Conservation (phyloP, 2,888 invertebrate genomes). For the Apeira syringaria region DNA sequence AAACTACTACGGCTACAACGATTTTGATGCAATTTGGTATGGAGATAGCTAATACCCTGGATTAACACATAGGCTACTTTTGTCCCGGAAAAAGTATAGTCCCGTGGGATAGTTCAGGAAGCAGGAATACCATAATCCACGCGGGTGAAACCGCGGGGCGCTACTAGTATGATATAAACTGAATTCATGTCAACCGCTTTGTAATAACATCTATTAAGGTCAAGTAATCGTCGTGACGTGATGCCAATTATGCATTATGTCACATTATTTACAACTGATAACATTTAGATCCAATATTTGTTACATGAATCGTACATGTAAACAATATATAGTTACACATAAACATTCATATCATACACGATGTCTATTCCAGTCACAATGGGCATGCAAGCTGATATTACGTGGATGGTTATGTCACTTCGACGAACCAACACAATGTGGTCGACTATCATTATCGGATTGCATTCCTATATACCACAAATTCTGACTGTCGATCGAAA, state of each 20-base stretch:
- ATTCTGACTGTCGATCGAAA: constrained; percentile 14
- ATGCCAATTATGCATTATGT: constrained; percentile 5
- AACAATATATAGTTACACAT: constrained; percentile 31
- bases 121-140: too few species aligned
- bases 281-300: constrained; percentile 23
- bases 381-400: constrained; percentile 39
- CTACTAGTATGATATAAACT: too few species aligned
- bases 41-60: too few species aligned
- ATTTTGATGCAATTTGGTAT: too few species aligned
- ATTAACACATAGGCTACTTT: too few species aligned
- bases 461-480: constrained; percentile 45
- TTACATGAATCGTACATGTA: constrained; percentile 21
- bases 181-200: not conserved
- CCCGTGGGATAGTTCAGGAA: too few species aligned
- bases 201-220: not conserved
- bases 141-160: too few species aligned
- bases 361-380: constrained; percentile 42
- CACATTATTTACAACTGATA: constrained; percentile 13
- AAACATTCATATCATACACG: constrained; percentile 41
- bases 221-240: not conserved
- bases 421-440: constrained; percentile 49
- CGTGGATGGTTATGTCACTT: constrained; percentile 44
- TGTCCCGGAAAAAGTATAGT: too few species aligned
- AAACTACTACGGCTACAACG: too few species aligned
- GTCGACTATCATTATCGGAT: constrained; percentile 59